phyloP scores from a whole-genome alignment of 2,888 invertebrate species.

The Quadroppia sp. region DNA sequence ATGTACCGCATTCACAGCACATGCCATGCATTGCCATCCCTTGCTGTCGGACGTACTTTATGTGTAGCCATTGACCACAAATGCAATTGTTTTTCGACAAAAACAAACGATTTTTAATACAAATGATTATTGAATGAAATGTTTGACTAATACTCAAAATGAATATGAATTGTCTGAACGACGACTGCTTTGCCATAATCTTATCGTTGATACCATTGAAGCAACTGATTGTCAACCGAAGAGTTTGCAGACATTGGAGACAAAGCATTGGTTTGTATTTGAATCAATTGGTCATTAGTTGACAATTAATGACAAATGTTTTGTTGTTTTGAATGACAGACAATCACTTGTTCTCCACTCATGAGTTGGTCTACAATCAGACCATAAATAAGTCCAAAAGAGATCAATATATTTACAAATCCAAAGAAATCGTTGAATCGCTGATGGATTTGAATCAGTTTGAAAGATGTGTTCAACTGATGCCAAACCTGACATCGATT shows the following conservation, averaged over 20 bases:
- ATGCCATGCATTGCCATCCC: too few relatives aligned
- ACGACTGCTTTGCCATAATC: not conserved
- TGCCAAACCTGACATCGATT: not conserved
- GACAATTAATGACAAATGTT: too few relatives aligned
- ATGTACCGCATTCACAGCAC: too few relatives aligned
- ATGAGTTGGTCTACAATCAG: not conserved
- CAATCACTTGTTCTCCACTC: too few relatives aligned
- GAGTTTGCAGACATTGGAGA: not conserved
- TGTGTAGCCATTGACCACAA: too few relatives aligned
- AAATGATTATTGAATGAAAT: too few relatives aligned
- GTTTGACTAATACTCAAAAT: too few relatives aligned
- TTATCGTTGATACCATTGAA: not conserved
- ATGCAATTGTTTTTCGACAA: too few relatives aligned
- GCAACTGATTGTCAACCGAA: not conserved
- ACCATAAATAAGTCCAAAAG: not conserved
- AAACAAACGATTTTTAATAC: too few relatives aligned
- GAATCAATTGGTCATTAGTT: not conserved
- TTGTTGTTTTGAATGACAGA: not conserved
- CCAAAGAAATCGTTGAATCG: not conserved
- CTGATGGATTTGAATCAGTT: not conserved
- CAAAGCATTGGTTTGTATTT: not conserved
- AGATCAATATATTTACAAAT: conserved; percentile 16
- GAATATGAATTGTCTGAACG: conserved; percentile 3
- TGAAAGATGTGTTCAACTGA: conserved; percentile 3
- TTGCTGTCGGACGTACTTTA: too few relatives aligned